These are phyloP conservation scores for Odontocerum albicorne DNA, from an alignment of 2,888 invertebrate species.

Conservation along the genomic window DNA sequence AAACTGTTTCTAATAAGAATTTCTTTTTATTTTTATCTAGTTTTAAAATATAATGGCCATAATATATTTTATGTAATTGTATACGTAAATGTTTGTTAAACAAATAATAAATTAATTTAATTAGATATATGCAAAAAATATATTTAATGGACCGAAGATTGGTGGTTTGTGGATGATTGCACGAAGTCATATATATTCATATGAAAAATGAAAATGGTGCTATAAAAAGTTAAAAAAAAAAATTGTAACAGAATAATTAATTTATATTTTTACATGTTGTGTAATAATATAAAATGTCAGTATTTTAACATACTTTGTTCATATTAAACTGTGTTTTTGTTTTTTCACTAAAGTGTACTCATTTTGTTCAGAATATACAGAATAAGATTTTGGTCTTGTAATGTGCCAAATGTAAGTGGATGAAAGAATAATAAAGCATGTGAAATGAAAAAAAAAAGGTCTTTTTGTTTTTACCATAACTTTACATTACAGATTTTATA, in stretches of 20 bases:
- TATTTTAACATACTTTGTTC: conserved; percentile 20
- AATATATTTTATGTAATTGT: conserved; percentile 32
- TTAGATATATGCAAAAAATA: neutral
- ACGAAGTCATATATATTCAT: too few relatives aligned
- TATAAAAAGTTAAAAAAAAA: conserved; percentile 11
- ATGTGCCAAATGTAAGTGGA: conserved; percentile 34
- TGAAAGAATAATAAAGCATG: too few relatives aligned
- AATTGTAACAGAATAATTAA: conserved; percentile 13
- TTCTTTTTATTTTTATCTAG: conserved; percentile 3
- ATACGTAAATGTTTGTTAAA: conserved; percentile 25
- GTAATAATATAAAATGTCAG: conserved; percentile 14
- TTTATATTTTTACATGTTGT: conserved; percentile 3
- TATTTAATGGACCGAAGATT: neutral
- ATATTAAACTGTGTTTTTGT: neutral
- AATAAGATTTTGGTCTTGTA: conserved; percentile 32
- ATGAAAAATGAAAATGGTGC: conserved; percentile 10
- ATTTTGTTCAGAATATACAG: conserved; percentile 7
- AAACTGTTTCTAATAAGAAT: conserved; percentile 18
- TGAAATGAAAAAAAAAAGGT: too few relatives aligned
- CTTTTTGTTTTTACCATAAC: too few relatives aligned
- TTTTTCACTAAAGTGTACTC: conserved; percentile 4
- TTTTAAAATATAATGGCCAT: conserved; percentile 35
- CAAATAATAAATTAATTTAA: conserved; percentile 25
- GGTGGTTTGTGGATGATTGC: too few relatives aligned
- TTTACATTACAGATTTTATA: too few relatives aligned